Base-by-base conservation (phyloP, 1,140 invertebrate genomes). In the Drosophila sturtevanti region DNA sequence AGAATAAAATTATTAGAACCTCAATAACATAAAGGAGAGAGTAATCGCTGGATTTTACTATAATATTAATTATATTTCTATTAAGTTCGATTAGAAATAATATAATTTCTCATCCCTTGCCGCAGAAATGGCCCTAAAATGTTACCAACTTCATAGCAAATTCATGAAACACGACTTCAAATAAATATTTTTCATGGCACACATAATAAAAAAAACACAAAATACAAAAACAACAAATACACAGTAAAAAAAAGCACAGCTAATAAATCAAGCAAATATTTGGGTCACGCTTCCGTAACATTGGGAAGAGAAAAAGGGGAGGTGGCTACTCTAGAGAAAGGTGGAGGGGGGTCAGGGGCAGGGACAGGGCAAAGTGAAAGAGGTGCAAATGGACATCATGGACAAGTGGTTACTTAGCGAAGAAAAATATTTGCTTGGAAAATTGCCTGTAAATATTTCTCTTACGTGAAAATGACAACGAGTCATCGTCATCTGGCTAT, bases 261-360 rank as follows among this genome's bases (percentile, higher is more conserved):
- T 87, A 89, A 87, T 87, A 87, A 87, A 87, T 87, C 84, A 87
- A 87, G 86, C 84, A 87, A 89, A 89, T 87, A 87, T 87, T 87
- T 87, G 84, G 84, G 84, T 87, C 84, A 87, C 84, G 84, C 72
- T 87, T 87, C 84, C 84, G 82, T 81, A 79, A 55, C 34, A 35
- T 58, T 41, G 52, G 34, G 44, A 79, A 77, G 24, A 68, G 62
- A 10, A 27, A 44, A 63, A 24, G 67, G 37, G 38, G 61, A n/a
- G 16, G 16, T 0, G 10, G 3, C 10, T n/a, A n/a, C n/a, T n/a
- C n/a, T n/a, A n/a, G n/a, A n/a, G 9, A 52, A 11, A 41, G 60
- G 12, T 1, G 22, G 14, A 12, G 10, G 2, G 7, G 21, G 24
- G 21, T 41, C 16, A 3, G 14, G 0, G 7, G 41, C 2, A n/a